A percentile compares a stretch with the other conserved stretches of the same genome.
Evolutionary conservation across 1,140 invertebrate species (phyloP).

Genomic region (Anadara kagoshimensis): DNA sequence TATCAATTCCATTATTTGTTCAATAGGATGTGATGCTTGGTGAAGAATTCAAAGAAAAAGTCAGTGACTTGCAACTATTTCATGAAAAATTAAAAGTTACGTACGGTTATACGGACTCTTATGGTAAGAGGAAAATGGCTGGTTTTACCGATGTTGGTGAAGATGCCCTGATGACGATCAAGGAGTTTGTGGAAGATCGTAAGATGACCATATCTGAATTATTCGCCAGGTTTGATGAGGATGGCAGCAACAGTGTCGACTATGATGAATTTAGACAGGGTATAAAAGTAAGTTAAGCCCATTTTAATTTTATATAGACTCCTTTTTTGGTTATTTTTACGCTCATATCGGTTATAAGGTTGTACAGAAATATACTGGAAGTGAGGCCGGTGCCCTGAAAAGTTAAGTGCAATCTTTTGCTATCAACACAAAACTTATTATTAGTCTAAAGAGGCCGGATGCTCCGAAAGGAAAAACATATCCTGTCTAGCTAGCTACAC

Average conservation of each 20-base stretch:
- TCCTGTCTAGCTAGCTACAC: too few species aligned
- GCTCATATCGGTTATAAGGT: too few species aligned
- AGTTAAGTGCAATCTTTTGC: too few species aligned
- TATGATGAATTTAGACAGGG: conserved; percentile 67
- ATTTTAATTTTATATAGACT: neutral
- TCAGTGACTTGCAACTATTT: conserved; percentile 47
- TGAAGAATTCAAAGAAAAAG: conserved; percentile 36
- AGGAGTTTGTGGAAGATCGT: conserved; percentile 56
- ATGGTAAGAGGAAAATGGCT: conserved; percentile 62
- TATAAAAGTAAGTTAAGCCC: conserved; percentile 53
- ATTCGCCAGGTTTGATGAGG: conserved; percentile 63
- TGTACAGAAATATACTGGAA: too few species aligned
- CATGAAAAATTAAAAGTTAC: conserved; percentile 51
- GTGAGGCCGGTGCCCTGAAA: too few species aligned
- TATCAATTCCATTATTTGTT: neutral
- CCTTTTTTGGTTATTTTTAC: too few species aligned
- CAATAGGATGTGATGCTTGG: conserved; percentile 59
- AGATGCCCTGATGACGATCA: conserved; percentile 60
- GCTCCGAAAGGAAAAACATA: too few species aligned
- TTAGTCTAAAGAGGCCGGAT: too few species aligned
- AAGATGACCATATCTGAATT: conserved; percentile 63
- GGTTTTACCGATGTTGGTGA: conserved; percentile 56
- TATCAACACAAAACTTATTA: too few species aligned
- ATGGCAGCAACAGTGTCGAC: conserved; percentile 65
- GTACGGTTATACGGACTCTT: conserved; percentile 62